phyloP scores from a whole-genome alignment of 2,797 vertebrate species.

The Paguma larvata region DNA sequence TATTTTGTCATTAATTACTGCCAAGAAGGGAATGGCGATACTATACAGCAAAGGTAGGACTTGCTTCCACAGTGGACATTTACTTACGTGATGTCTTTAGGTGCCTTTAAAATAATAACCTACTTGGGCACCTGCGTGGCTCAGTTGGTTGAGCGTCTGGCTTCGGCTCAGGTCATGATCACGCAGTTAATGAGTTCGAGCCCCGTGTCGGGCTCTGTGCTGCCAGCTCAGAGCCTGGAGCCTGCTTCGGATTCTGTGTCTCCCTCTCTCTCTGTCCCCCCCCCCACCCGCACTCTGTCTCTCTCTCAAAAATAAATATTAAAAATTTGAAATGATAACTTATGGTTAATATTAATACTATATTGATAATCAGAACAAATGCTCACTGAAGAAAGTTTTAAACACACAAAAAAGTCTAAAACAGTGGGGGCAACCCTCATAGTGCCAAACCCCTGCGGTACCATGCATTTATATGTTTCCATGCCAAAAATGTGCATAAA shows the following conservation, averaged over 20 bases:
- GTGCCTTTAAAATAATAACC: background rate
- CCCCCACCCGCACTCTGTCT: too few relatives aligned
- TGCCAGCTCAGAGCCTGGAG: too few relatives aligned
- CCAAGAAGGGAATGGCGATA: background rate
- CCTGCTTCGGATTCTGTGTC: too few relatives aligned
- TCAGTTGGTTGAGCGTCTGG: too few relatives aligned
- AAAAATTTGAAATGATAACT: too few relatives aligned
- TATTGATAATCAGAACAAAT: background rate
- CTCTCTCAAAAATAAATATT: too few relatives aligned
- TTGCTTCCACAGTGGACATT: background rate
- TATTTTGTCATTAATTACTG: background rate
- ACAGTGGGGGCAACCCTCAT: background rate
- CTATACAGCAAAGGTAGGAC: background rate
- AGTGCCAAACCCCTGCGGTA: background rate
- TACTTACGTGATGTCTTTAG: background rate
- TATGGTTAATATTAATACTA: background rate
- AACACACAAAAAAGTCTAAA: background rate
- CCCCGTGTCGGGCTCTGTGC: too few relatives aligned
- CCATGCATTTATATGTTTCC: background rate
- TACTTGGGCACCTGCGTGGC: background rate
- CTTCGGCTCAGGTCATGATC: too few relatives aligned
- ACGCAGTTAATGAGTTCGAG: too few relatives aligned
- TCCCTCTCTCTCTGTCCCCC: too few relatives aligned
- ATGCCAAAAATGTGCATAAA: background rate
- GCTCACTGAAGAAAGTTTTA: background rate